Percentiles rank a stretch among this genome's conserved stretches.
Conservation (phyloP, 2,888 invertebrate genomes). For the Stenodema calcarata region DNA sequence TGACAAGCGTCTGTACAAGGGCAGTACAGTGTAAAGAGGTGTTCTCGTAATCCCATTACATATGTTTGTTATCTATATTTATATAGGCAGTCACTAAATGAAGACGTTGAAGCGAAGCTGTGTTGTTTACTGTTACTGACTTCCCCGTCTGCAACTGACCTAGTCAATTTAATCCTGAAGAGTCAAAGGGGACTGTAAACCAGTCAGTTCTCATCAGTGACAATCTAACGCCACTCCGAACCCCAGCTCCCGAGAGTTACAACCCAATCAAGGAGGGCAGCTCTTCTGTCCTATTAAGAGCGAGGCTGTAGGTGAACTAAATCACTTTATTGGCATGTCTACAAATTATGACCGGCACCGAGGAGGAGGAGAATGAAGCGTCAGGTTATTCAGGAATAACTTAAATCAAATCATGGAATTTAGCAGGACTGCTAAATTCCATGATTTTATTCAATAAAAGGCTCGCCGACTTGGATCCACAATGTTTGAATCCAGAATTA, state of each 20-base stretch:
- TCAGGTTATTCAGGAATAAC: too few species aligned
- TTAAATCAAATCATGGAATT: too few species aligned
- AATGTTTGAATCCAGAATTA: too few species aligned
- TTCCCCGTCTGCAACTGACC: not conserved
- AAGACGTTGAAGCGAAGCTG: not conserved
- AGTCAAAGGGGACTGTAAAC: slow-evolving; percentile 5
- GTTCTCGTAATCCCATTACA: too few species aligned
- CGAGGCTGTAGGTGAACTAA: not conserved
- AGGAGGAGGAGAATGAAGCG: not conserved
- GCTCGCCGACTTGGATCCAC: too few species aligned
- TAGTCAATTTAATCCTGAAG: not conserved
- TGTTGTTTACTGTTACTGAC: not conserved
- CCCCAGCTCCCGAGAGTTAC: not conserved
- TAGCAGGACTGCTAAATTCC: too few species aligned
- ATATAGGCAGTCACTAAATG: too few species aligned
- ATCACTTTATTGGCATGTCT: not conserved
- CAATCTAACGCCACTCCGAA: not conserved
- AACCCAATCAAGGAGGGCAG: not conserved
- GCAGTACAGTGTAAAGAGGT: too few species aligned
- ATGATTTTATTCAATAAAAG: too few species aligned
- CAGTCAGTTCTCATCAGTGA: slow-evolving; percentile 9
- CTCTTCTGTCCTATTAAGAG: not conserved
- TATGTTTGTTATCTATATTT: too few species aligned
- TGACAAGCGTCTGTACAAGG: too few species aligned
- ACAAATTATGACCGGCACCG: not conserved